These are phyloP conservation scores for Lissonota sp. DNA, from an alignment of 2,888 invertebrate species.

Conservation along the genomic window DNA sequence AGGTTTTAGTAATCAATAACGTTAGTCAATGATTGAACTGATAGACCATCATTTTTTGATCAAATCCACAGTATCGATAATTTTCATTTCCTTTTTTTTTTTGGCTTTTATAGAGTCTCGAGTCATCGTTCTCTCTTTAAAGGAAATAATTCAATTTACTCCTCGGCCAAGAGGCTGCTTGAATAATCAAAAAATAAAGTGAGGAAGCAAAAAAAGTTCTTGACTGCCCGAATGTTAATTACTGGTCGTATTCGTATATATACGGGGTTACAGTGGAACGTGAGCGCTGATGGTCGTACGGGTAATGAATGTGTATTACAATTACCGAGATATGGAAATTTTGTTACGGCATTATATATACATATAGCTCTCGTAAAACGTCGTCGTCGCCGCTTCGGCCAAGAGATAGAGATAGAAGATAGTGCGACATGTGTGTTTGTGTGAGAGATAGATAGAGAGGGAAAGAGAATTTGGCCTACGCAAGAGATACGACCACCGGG, in stretches of 20 bases:
- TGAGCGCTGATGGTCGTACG: slow-evolving; percentile 66
- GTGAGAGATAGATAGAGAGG: slow-evolving; percentile 13
- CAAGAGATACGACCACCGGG: slow-evolving; percentile 38
- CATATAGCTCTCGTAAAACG: slow-evolving; percentile 64
- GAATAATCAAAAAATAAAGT: background rate
- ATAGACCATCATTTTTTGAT: too few relatives aligned
- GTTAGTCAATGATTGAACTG: too few relatives aligned
- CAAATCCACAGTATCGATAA: too few relatives aligned
- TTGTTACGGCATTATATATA: slow-evolving; percentile 62
- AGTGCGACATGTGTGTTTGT: background rate
- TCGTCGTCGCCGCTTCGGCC: slow-evolving; percentile 48
- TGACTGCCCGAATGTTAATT: slow-evolving; percentile 20
- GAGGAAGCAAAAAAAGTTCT: background rate
- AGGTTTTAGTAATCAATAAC: too few relatives aligned
- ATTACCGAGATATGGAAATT: slow-evolving; percentile 82
- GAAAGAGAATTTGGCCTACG: slow-evolving; percentile 33
- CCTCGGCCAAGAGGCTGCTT: background rate
- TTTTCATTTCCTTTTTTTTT: too few relatives aligned
- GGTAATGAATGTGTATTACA: slow-evolving; percentile 81
- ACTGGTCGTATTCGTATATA: slow-evolving; percentile 1
- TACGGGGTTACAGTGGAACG: background rate
- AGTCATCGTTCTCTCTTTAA: too few relatives aligned
- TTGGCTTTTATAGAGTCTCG: too few relatives aligned
- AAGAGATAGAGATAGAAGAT: slow-evolving; percentile 28
- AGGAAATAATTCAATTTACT: too few relatives aligned